Conservation (phyloP, 2,888 invertebrate genomes). For the Ernsta delagoae region DNA sequence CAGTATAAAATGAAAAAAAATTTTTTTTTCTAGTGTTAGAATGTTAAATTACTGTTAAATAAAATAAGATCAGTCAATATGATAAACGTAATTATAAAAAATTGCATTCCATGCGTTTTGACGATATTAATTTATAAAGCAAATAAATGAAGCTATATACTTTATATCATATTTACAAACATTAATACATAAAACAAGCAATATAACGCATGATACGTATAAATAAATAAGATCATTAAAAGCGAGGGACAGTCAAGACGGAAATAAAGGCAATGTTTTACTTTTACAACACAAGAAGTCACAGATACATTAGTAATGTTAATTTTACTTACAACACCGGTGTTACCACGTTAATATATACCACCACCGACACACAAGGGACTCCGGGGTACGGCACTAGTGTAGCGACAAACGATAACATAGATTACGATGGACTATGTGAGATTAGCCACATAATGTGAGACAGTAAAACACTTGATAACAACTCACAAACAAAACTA, state of each 20-base stretch:
- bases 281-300: slow-evolving; percentile 24
- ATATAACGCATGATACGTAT: not conserved
- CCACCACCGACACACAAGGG: slow-evolving; percentile 75
- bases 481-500: not conserved
- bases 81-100: too few relatives aligned
- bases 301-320: slow-evolving; percentile 70
- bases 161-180: not conserved
- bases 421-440: slow-evolving; percentile 24
- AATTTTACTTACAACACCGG: slow-evolving; percentile 79
- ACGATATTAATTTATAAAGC: slow-evolving; percentile 19
- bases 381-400: slow-evolving; percentile 60
- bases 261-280: slow-evolving; percentile 46
- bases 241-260: slow-evolving; percentile 44
- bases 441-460: slow-evolving; percentile 55
- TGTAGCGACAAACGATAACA: slow-evolving; percentile 36
- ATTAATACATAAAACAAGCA: slow-evolving; percentile 20
- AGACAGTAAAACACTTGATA: slow-evolving; percentile 13
- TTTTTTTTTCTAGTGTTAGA: not conserved
- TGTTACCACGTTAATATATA: slow-evolving; percentile 64
- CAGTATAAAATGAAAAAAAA: not conserved
- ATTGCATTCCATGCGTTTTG: not conserved
- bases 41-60: not conserved
- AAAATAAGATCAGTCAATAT: too few relatives aligned
- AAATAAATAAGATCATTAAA: slow-evolving; percentile 2
- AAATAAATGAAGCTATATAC: slow-evolving; percentile 34